Evolutionary conservation across 2,113 vertebrate genomes (phyloP), one percentile per base, ranked within the genome.

Genomic region (Eudyptes chrysolophus): DNA sequence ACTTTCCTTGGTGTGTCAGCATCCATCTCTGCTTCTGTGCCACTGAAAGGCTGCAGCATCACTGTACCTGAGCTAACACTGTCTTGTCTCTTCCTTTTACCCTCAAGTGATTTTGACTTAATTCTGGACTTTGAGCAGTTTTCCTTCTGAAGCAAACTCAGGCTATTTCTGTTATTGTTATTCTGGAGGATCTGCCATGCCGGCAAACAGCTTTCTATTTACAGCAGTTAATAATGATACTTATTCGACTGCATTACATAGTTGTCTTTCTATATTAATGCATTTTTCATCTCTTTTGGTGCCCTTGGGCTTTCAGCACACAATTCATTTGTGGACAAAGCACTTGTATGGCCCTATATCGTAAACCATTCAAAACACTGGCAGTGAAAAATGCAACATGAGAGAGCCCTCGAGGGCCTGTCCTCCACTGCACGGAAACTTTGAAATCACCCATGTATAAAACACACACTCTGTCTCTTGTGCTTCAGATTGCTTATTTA

Each of bases 61-160:
- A n/a, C 46, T 78, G 54, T 80, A 80, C 27, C 34, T 22, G 6
- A 55, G 68, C 48, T 93, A 94, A 87, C 44, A 40, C 87, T 42
- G 51, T 44, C 65, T 95, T 21, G 5, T 34, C 20, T 89, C 65
- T 86, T 38, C 3, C 52, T 92, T 57, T n/a, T 13, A 62, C n/a
- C 72, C 71, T 88, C 69, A 93, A 93, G 25, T 86, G 69, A 96
- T 80, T 97, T 87, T 93, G 36, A 96, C 91, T 92, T 93, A 94
- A 90, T 92, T 96, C 83, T 42, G 48, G 44, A 90, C 34, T 89
- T 84, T 17, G 42, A 90, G 30, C 5, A 82, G 46, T 90, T 78
- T 97, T 95, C 34, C 58, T 87, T 86, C n/a, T 64, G 76, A 95
- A 90, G 58, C 57, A 87, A 95, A 90, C 44, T 75, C 22, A 12